A percentile compares a stretch with the other conserved stretches of the same genome.
Evolutionary conservation across 2,797 vertebrate species (phyloP).

Genomic region (Phataginus tricuspis): DNA sequence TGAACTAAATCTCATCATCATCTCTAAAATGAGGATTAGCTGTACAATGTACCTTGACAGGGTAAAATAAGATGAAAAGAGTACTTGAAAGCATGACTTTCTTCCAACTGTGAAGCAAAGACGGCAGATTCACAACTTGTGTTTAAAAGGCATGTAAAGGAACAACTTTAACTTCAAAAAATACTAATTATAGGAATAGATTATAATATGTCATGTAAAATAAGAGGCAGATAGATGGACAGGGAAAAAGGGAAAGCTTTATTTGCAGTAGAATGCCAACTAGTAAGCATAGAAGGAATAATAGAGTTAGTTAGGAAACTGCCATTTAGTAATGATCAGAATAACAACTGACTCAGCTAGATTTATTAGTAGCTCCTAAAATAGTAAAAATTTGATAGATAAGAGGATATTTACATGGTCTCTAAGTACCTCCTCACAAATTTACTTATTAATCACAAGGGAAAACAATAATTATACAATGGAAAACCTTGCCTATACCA

Average conservation of each 20-base stretch:
- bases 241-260: not conserved
- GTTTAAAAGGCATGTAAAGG: not conserved
- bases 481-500: not conserved
- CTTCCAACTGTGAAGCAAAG: not conserved
- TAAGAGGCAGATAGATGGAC: not conserved
- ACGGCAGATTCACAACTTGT: not conserved
- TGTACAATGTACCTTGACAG: not conserved
- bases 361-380: not conserved
- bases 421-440: not conserved
- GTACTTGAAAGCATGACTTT: not conserved
- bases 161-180: not conserved
- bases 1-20: not conserved
- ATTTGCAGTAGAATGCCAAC: not conserved
- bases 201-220: not conserved
- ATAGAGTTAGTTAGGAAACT: not conserved
- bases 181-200: not conserved
- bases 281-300: not conserved
- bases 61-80: conserved; percentile 26
- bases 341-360: not conserved
- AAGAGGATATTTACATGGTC: not conserved
- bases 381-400: not conserved
- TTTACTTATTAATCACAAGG: not conserved
- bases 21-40: not conserved
- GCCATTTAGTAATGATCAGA: not conserved
- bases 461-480: not conserved